These are phyloP conservation scores for Amphibalanus amphitrite DNA, from an alignment of 1,140 invertebrate species.

Conservation along the genomic window DNA sequence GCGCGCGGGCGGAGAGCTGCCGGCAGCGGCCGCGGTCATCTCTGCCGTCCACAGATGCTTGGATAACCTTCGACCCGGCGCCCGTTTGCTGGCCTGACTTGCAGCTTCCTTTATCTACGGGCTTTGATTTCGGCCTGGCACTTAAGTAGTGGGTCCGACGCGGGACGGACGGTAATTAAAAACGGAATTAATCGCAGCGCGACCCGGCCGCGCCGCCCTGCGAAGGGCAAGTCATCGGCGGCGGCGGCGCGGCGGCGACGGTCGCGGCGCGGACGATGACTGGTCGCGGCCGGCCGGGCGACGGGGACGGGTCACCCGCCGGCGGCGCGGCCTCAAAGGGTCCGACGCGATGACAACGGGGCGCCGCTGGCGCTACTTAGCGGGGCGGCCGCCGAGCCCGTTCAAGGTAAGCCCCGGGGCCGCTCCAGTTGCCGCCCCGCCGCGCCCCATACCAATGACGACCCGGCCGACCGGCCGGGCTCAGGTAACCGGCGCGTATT, in stretches of 20 bases:
- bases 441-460: neutral
- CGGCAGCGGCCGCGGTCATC: too few relatives aligned
- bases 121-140: neutral
- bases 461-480: too few relatives aligned
- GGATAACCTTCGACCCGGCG: neutral
- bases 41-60: neutral
- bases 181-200: neutral
- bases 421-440: neutral
- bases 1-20: too few relatives aligned
- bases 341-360: neutral
- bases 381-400: too few relatives aligned
- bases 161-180: neutral
- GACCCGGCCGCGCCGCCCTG: neutral
- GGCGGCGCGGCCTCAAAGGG: neutral
- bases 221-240: neutral
- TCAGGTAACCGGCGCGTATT: too few relatives aligned
- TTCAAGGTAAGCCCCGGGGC: neutral
- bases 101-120: conserved; percentile 1
- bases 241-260: too few relatives aligned
- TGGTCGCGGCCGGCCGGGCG: neutral
- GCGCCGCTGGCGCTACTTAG: neutral
- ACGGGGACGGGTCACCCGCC: too few relatives aligned
- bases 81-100: neutral
- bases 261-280: neutral
- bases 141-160: conserved; percentile 1